Evolutionary conservation across 2,113 vertebrate genomes (phyloP), one percentile per base, ranked within the genome.

Genomic region (Propithecus coquereli): DNA sequence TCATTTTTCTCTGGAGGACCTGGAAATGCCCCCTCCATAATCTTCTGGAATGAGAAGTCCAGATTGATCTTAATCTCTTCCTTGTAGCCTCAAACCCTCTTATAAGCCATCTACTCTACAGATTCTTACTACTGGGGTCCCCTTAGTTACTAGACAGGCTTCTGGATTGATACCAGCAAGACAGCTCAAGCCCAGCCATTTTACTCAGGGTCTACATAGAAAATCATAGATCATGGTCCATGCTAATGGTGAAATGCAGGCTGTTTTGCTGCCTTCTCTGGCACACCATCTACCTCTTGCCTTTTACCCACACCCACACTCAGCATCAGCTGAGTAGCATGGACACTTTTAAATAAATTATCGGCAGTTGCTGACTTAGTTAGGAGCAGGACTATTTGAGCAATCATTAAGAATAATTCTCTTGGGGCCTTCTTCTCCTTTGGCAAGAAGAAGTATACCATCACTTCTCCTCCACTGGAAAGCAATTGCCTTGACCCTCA

Each of bases 311-410:
- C 3, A 40, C 34, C n/a, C 43, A 68, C 3, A 22, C 25, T 76
- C 27, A 82, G 4, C 13, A 73, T 73, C 34, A 87, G 14, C 59
- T 27, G 12, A 87, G 6, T 47, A 65, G 23, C n/a, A 6, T 89
- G 43, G 25, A 87, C n/a, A 80, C 18, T 84, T 76, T 74, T 47
- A 81, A 76, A 73, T 90, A 91, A 87, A 68, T 92, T 88, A 79
- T 83, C 40, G 47, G 25, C 40, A 73, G 30, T 74, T 96, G 25
- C 14, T 45, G 80, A 22, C 17, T 59, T 70, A 74, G 40, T 54
- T 13, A 8, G 23, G 8, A 37, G 32, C 17, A 50, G 23, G 45
- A 89, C 8, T 70, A 13, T 74, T 73, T 13, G 61, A 32, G 34
- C 3, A 94, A 65, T 65, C 37, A 59, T 34, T 68, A n/a, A 87